Evolutionary conservation across 2,888 invertebrate species (phyloP), one percentile per base, ranked within the genome.

Genomic region (Mystacides longicornis): DNA sequence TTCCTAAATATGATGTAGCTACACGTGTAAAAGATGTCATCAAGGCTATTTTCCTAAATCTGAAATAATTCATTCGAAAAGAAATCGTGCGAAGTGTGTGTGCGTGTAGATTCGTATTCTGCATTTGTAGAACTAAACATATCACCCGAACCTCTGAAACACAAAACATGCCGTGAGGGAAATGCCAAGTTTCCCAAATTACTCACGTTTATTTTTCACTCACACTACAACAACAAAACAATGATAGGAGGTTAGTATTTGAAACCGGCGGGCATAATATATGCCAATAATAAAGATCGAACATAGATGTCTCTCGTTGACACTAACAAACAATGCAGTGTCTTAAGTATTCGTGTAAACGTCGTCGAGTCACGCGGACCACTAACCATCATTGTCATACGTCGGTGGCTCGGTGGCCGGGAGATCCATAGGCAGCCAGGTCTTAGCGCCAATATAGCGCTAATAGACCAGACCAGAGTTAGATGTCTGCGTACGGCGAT

Each of bases 321-420:
- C 37, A 37, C 37, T n/a, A 14, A 51, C 18, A 31, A 11, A 20
- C 14, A 19, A 50, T 22, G 37, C 42, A 37, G 31, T 45, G 33
- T 27, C 23, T 46, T 31, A 23, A 48, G 46, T 43, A 27, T 23
- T 50, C 46, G 53, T 53, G 53, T 23, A 42, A 50, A 43, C 51
- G 51, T 49, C 47, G 43, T 51, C 37, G 50, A 54, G 57, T 14
- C 54, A 49, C 47, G 31, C 57, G 57, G 31, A 49, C 49, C 33
- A 51, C 55, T 37, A 47, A 23, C n/a, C 33, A 37, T 31, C 22
- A 43, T 22, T 43, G 49, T 16, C 56, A 33, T 37, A 11, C 50
- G 37, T 16, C 47, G 27, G 23, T 33, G 20, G 48, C 7, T 43
- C 7, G 7, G 4, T 46, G 9, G 19, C 16, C 46, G 27, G 27